These are phyloP conservation scores for Nematolebias whitei DNA, from an alignment of 2,113 vertebrate species.

Conservation along the genomic window DNA sequence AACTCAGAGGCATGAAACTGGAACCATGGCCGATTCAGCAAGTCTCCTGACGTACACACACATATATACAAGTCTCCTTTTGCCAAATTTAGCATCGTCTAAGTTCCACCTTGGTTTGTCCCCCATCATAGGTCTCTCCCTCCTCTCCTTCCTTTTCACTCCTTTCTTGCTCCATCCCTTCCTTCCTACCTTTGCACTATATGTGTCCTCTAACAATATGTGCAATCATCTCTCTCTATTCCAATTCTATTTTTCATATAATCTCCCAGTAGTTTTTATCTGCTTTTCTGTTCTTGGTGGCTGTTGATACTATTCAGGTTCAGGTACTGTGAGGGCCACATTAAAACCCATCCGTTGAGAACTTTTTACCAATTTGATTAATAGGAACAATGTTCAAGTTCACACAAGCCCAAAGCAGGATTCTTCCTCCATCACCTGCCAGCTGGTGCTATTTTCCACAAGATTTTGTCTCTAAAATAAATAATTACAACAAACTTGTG, in stretches of 20 bases:
- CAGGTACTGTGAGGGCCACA: background rate
- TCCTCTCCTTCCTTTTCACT: constrained; percentile 30
- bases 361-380: too few species aligned
- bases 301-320: background rate
- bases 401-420: background rate
- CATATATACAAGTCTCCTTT: constrained; percentile 79
- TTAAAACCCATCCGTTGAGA: background rate
- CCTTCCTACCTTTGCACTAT: constrained; percentile 36
- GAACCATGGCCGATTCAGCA: constrained; percentile 82
- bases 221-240: constrained; percentile 31
- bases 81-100: constrained; percentile 90
- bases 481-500: too few species aligned
- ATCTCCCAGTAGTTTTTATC: background rate
- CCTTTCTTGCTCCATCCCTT: constrained; percentile 47
- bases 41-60: constrained; percentile 68
- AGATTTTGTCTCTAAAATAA: too few species aligned
- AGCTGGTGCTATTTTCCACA: background rate
- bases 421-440: background rate
- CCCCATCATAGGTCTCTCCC: constrained; percentile 57
- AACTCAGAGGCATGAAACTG: constrained; percentile 77
- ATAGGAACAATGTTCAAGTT: background rate
- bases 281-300: background rate
- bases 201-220: constrained; percentile 50
- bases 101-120: constrained; percentile 86
- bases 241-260: background rate